These are phyloP conservation scores for Ornithoptera alexandrae DNA, from an alignment of 2,888 invertebrate species.

Conservation along the genomic window DNA sequence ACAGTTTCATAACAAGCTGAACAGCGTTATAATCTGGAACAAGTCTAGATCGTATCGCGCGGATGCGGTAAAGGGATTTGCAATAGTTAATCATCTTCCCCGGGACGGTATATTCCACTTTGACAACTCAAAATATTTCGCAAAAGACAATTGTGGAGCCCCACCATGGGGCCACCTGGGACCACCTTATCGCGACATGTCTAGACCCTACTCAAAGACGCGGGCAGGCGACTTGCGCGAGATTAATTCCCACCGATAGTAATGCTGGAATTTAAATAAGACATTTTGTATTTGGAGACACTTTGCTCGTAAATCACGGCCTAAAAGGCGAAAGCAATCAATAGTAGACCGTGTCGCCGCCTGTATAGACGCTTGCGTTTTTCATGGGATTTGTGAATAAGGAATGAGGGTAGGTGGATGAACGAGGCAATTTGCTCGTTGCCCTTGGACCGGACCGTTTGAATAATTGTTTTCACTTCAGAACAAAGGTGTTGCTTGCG, in stretches of 20 bases:
- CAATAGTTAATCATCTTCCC: slow-evolving; percentile 7
- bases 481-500: neutral
- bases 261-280: slow-evolving; percentile 28
- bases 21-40: too few relatives aligned
- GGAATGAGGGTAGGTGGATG: slow-evolving; percentile 9
- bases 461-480: neutral
- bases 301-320: slow-evolving; percentile 24
- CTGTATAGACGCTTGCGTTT: slow-evolving; percentile 15
- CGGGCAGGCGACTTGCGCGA: slow-evolving; percentile 30
- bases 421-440: slow-evolving; percentile 14
- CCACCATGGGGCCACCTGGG: slow-evolving; percentile 20
- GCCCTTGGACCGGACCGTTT: neutral
- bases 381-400: slow-evolving; percentile 13
- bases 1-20: too few relatives aligned
- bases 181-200: slow-evolving; percentile 23
- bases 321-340: slow-evolving; percentile 19
- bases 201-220: slow-evolving; percentile 36
- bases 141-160: slow-evolving; percentile 19
- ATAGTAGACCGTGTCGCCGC: slow-evolving; percentile 18
- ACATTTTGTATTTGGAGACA: slow-evolving; percentile 23
- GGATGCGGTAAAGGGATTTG: neutral
- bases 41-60: neutral
- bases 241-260: slow-evolving; percentile 34
- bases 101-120: slow-evolving; percentile 7
- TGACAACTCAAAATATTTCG: slow-evolving; percentile 26